Conservation (phyloP, 2,888 invertebrate species). For the Apotomis capreana region DNA sequence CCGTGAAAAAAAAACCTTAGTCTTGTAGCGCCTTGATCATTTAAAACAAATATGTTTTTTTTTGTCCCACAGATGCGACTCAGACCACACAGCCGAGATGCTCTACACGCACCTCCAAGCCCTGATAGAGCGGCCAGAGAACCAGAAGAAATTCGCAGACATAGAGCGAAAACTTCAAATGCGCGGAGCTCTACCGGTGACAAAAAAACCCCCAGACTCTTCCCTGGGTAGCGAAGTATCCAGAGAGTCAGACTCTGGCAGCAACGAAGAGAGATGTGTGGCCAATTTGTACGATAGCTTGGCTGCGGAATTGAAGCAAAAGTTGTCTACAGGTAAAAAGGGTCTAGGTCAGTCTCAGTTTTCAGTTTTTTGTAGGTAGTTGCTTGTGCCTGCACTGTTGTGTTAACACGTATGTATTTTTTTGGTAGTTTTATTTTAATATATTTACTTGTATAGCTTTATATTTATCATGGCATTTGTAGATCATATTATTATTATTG, state of each 20-base stretch:
- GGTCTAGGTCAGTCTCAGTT: conserved; percentile 75
- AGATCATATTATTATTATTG: too few relatives aligned
- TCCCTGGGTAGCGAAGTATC: conserved; percentile 90
- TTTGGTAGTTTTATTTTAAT: not conserved
- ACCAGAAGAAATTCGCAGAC: conserved; percentile 92
- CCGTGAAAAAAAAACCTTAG: too few relatives aligned
- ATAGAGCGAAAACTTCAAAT: conserved; percentile 86
- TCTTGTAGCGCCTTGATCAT: not conserved
- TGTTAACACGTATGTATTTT: conserved; percentile 29
- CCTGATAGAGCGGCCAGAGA: conserved; percentile 91
- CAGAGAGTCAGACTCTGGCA: conserved; percentile 87
- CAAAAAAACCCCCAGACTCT: conserved; percentile 87
- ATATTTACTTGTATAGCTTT: not conserved
- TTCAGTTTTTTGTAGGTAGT: conserved; percentile 59
- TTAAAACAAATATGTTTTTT: conserved; percentile 19
- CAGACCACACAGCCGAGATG: conserved; percentile 94
- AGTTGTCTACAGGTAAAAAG: conserved; percentile 83
- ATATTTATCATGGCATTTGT: not conserved
- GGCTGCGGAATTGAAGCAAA: conserved; percentile 92
- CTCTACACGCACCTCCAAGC: conserved; percentile 93
- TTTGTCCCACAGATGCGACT: conserved; percentile 87
- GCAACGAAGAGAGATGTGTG: conserved; percentile 87
- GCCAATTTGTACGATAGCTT: conserved; percentile 94
- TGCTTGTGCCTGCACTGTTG: conserved; percentile 51
- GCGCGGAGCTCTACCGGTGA: conserved; percentile 82